A percentile compares a stretch with the other conserved stretches of the same genome.
Evolutionary conservation across 2,113 vertebrate species (phyloP).

Genomic region (Herpetotheres cachinnans): DNA sequence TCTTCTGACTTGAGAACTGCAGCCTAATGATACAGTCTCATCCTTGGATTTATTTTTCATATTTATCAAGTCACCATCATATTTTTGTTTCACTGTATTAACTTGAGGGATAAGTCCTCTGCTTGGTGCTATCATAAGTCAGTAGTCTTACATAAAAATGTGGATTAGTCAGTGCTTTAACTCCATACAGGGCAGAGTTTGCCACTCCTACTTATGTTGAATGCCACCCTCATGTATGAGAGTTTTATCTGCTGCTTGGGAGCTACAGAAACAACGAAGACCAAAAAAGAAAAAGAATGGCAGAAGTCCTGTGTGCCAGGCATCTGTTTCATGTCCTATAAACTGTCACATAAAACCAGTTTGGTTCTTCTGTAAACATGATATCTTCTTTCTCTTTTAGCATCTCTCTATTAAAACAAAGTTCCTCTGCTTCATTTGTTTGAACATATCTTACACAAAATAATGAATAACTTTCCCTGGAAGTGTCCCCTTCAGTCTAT

Average conservation of each 20-base stretch:
- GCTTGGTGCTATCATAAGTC: background rate
- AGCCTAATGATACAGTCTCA: background rate
- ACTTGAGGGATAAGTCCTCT: background rate
- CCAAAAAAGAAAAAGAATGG: background rate
- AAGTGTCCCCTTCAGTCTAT: background rate
- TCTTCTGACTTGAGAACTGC: background rate
- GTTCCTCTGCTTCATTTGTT: background rate
- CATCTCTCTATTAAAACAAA: background rate
- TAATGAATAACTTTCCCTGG: background rate
- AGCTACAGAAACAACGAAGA: background rate
- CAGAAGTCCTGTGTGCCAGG: background rate
- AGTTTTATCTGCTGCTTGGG: background rate
- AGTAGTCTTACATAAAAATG: background rate
- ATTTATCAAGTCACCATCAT: background rate
- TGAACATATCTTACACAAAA: rapidly evolving
- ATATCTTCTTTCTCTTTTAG: background rate
- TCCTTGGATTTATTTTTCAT: background rate
- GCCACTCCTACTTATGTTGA: background rate
- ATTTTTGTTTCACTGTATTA: background rate
- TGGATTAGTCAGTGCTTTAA: background rate
- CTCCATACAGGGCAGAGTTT: too few relatives aligned
- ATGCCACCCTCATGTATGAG: background rate
- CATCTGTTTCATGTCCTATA: background rate
- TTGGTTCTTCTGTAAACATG: background rate
- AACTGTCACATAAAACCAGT: background rate